Conservation (phyloP, 2,113 vertebrate genomes). For the Coptodon rendalli region DNA sequence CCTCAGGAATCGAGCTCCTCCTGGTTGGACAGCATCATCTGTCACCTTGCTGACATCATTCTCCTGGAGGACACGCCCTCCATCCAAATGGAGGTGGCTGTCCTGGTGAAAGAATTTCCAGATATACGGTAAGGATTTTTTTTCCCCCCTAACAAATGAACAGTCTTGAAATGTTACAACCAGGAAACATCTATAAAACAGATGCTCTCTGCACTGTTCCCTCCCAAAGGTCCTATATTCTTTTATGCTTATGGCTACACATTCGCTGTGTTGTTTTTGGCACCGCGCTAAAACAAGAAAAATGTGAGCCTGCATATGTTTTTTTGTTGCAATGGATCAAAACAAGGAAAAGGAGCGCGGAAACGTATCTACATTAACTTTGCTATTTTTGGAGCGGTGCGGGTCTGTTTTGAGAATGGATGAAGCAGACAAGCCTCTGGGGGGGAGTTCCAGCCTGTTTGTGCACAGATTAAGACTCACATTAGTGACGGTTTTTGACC, state of each 20-base stretch:
- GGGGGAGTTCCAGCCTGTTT: conserved; percentile 33
- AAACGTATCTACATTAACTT: conserved; percentile 57
- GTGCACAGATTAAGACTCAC: conserved; percentile 51
- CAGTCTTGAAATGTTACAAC: neutral
- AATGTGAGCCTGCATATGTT: conserved; percentile 14
- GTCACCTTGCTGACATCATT: conserved; percentile 82
- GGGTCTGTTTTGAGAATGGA: conserved; percentile 52
- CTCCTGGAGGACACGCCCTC: conserved; percentile 85
- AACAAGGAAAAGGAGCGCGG: conserved; percentile 59
- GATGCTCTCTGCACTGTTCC: neutral
- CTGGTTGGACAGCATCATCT: conserved; percentile 82
- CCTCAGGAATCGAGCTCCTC: conserved; percentile 78
- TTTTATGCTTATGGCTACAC: conserved; percentile 44
- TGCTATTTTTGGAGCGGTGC: conserved; percentile 54
- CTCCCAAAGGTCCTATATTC: conserved; percentile 18
- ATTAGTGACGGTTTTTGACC: conserved; percentile 52
- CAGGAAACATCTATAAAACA: conserved; percentile 36
- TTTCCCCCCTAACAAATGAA: neutral
- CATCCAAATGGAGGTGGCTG: conserved; percentile 89
- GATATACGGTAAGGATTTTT: conserved; percentile 79
- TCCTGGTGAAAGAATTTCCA: conserved; percentile 84
- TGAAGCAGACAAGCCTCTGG: conserved; percentile 24
- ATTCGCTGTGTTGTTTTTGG: conserved; percentile 46
- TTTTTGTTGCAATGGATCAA: conserved; percentile 59
- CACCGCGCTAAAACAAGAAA: neutral